Conservation (phyloP, 2,888 invertebrate genomes). For the Cosmia trapezina region DNA sequence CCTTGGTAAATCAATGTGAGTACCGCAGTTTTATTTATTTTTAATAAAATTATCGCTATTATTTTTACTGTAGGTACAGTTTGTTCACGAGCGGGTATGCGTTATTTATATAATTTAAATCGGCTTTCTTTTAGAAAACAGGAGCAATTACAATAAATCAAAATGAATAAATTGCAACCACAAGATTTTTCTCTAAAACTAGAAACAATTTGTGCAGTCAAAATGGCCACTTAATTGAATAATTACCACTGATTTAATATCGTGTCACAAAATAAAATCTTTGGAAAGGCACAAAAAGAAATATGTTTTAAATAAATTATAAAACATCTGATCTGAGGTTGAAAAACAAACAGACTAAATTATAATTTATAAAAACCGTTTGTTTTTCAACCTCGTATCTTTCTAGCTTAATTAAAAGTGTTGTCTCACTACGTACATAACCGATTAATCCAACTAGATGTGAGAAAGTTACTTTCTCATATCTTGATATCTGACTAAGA, state of each 20-base stretch:
- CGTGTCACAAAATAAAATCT: neutral
- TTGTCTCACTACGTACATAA: slow-evolving; percentile 14
- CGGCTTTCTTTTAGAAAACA: neutral
- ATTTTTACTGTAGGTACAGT: neutral
- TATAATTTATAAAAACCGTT: no score
- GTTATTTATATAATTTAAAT: no score
- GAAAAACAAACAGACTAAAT: no score
- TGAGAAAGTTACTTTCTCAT: slow-evolving; percentile 65
- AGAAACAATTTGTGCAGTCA: neutral
- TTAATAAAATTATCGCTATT: neutral
- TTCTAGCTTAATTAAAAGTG: slow-evolving; percentile 6
- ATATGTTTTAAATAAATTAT: no score
- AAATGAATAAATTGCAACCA: neutral
- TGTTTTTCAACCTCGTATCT: neutral
- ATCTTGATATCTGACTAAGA: slow-evolving; percentile 33
- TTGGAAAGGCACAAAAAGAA: neutral
- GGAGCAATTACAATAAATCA: neutral
- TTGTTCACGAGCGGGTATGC: neutral
- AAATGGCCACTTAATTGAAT: neutral
- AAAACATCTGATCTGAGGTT: no score
- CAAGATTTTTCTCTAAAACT: neutral
- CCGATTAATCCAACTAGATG: slow-evolving; percentile 31
- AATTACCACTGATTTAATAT: neutral
- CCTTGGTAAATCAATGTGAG: slow-evolving; percentile 21
- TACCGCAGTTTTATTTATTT: neutral